Base-by-base conservation (phyloP, 2,113 vertebrate species). In the Globicephala melas region DNA sequence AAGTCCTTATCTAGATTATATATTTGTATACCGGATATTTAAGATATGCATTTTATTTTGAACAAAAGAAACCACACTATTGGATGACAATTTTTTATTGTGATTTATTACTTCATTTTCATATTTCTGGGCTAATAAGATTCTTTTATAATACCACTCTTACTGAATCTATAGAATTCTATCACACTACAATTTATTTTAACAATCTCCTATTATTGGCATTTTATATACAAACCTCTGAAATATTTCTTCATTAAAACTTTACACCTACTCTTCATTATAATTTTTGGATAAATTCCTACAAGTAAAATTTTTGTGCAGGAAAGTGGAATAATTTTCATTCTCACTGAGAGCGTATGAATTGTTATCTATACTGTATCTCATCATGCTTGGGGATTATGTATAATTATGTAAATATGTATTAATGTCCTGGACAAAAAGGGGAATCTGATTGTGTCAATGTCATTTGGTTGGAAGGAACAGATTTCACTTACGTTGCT, bases 11-110 rank as follows among this genome's bases (percentile, higher is more conserved):
- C 47, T 90, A 87, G 70, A 38, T 55, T 91, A 73, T 68, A 55
- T 70, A 76, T 92, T 91, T 84, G 0, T 7, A 67, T 71, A 25
- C 25, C 25, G 84, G 13, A 36, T 87, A 86, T 65, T 95, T 77
- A 95, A 87, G 36, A 81, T 41, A 92, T 25, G 13, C 1, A 63
- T 89, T 70, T 73, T 91, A 94, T 80, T 96, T 95, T 88, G 83
- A 93, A 36, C 8, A 79, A 70, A 93, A 68, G 14, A 58, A 79
- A 36, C 2, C 28, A 53, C 50, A 38, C 21, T 88, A 76, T 58
- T 92, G 5, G 5, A 10, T 74, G 73, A 83, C 60, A 65, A 38
- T 90, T 76, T 83, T 97, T 93, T 86, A 58, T 82, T 65, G 17
- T 93, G 50, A 88, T 23, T 88, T 77, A 60, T 60, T 74, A 14